Base-by-base conservation (phyloP, 23 tunicate species). In the Clavelina lepadiformis region DNA sequence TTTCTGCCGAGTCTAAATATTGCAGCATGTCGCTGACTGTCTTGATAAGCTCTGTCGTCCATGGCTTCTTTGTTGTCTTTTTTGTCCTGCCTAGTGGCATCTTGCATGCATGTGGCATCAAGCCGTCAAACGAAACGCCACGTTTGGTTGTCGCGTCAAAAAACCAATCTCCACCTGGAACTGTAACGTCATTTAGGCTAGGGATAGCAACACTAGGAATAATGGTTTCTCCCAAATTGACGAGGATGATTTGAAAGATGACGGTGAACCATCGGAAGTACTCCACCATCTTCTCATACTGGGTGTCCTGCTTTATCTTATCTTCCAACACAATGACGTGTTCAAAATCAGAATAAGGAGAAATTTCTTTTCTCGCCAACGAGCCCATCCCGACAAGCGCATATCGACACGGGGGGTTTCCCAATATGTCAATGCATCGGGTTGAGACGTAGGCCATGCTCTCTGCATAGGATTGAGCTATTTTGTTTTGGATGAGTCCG, bases 361-460 rank as follows among this genome's bases (percentile, higher is more conserved):
- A 60, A 15, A 73, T 45, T 73, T 73, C 79, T 41, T 28, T 41
- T 4, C 69, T 45, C 28, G 79, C 79, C 3, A 73, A 38, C 3
- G 79, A 73, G 7, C 79, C 79, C 69, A 73, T 45, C 4, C 79
- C 79, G 22, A 73, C 71, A 29, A 63, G 51, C 11, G 79, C 35
- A 47, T 60, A 73, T n/a, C 31, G 30, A 38, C 79, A 73, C 31
- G 69, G 79, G 15, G 79, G 68, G 21, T 60, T 28, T 32, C 79
- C 79, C 46, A 73, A 32, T 2, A 73, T 7, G 1, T 57, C 31
- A 45, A 73, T 29, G 32, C 69, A 60, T 29, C 38, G 24, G 5
- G 26, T 22, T 6, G 59, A 46, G 45, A 73, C 33, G 1, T 23
- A 30, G 41, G 18, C 35, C 79, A 73, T 73, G 1, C 61, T 20